Percentiles rank a stretch among this genome's conserved stretches.
Evolutionary conservation across 2,113 vertebrate genomes (phyloP).

Genomic region (Ia io): DNA sequence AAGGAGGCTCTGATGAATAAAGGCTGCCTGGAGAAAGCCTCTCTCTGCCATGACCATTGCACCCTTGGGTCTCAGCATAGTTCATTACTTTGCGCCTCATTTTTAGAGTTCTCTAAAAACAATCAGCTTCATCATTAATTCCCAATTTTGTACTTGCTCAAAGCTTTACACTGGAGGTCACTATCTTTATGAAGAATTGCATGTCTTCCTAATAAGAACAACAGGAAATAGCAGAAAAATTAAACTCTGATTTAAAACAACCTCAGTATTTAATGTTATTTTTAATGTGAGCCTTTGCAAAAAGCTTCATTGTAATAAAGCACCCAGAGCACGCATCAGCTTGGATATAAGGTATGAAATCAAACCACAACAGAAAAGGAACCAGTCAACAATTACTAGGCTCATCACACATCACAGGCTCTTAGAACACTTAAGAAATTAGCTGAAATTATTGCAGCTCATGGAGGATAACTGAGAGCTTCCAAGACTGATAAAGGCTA

Average conservation of each 20-base stretch:
- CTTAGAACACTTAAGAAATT: slow-evolving; percentile 79
- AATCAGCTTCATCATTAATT: slow-evolving; percentile 62
- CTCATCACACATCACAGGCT: slow-evolving; percentile 76
- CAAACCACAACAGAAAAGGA: slow-evolving; percentile 67
- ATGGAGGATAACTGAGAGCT: slow-evolving; percentile 73
- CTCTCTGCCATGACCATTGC: background rate
- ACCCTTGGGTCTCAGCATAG: slow-evolving; percentile 13
- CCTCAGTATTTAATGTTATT: slow-evolving; percentile 68
- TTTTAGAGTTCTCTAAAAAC: slow-evolving; percentile 50
- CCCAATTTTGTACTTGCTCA: slow-evolving; percentile 54
- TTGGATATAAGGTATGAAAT: slow-evolving; percentile 70
- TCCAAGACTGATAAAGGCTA: slow-evolving; percentile 71
- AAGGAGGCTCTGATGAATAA: background rate
- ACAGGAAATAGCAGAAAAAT: slow-evolving; percentile 60
- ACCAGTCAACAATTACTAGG: slow-evolving; percentile 77
- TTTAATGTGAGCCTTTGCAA: slow-evolving; percentile 72
- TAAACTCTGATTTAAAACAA: slow-evolving; percentile 74
- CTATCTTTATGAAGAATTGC: slow-evolving; percentile 64
- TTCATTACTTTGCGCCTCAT: slow-evolving; percentile 14
- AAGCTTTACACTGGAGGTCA: slow-evolving; percentile 67
- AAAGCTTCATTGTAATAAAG: slow-evolving; percentile 71
- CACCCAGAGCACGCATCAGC: slow-evolving; percentile 63
- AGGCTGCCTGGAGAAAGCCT: background rate
- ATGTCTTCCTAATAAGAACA: slow-evolving; percentile 61
- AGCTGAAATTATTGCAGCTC: slow-evolving; percentile 76